A percentile compares a stretch with the other conserved stretches of the same genome.
Conservation (phyloP, 2,888 invertebrate genomes). For the Gortyna flavago region DNA sequence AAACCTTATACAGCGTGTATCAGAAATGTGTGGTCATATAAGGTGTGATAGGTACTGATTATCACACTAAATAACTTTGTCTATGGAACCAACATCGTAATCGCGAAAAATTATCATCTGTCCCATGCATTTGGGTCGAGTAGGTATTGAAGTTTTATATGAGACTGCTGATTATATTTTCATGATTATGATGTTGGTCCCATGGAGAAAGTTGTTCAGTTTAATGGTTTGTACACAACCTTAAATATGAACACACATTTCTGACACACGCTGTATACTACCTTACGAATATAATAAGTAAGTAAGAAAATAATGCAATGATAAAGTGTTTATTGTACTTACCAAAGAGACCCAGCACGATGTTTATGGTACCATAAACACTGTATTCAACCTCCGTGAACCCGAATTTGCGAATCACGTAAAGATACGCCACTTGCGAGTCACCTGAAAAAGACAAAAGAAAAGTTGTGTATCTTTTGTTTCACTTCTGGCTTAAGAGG, state of each 20-base stretch:
- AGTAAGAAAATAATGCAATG: constrained; percentile 17
- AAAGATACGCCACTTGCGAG: constrained; percentile 87
- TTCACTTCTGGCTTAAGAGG: background rate
- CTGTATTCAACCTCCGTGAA: constrained; percentile 88
- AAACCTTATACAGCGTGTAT: constrained; percentile 4
- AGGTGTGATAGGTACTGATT: background rate
- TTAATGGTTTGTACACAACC: background rate
- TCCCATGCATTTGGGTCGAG: background rate
- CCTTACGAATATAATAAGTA: background rate
- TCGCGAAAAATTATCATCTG: background rate
- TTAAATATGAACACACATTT: background rate
- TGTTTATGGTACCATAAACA: constrained; percentile 86
- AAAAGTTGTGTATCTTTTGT: constrained; percentile 8
- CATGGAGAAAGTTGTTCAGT: background rate
- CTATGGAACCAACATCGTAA: background rate
- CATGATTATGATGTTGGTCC: background rate
- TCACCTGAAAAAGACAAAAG: constrained; percentile 82
- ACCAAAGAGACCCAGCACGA: constrained; percentile 85
- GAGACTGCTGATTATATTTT: background rate
- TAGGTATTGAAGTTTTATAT: background rate
- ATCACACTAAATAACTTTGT: background rate
- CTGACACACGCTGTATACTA: background rate
- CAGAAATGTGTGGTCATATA: background rate
- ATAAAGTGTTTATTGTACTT: constrained; percentile 69
- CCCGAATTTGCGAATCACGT: constrained; percentile 85